These are phyloP conservation scores for Manis crassicaudata DNA, from an alignment of 2,797 vertebrate species.

Conservation along the genomic window DNA sequence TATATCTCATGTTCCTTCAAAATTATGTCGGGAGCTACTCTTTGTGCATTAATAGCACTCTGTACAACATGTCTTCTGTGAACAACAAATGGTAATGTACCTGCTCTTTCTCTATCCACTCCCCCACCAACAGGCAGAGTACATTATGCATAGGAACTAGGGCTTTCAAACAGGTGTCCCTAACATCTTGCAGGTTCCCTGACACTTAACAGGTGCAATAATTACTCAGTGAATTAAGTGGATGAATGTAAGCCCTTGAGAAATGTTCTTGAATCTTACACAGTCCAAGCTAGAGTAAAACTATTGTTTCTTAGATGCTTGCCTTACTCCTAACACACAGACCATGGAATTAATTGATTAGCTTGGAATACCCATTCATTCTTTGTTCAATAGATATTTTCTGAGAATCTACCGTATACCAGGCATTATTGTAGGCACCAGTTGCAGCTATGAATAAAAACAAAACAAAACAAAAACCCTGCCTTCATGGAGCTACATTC, in stretches of 20 bases:
- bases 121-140: fast-evolving
- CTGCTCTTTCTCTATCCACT: neutral
- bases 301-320: neutral
- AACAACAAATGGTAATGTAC: neutral
- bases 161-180: fast-evolving
- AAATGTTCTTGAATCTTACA: neutral
- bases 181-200: neutral
- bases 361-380: neutral
- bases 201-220: neutral
- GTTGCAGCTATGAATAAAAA: neutral
- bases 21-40: neutral
- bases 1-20: no score
- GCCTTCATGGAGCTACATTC: neutral
- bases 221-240: neutral
- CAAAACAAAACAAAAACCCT: neutral
- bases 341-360: neutral
- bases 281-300: neutral
- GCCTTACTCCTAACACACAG: neutral
- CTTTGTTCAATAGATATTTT: neutral
- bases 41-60: neutral
- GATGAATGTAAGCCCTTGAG: neutral
- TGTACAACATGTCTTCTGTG: fast-evolving
- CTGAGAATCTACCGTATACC: neutral
- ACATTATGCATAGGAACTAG: neutral
- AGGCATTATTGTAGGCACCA: neutral